These are phyloP conservation scores for Botrylloides violaceus DNA, from an alignment of 23 tunicate genomes.

Conservation along the genomic window DNA sequence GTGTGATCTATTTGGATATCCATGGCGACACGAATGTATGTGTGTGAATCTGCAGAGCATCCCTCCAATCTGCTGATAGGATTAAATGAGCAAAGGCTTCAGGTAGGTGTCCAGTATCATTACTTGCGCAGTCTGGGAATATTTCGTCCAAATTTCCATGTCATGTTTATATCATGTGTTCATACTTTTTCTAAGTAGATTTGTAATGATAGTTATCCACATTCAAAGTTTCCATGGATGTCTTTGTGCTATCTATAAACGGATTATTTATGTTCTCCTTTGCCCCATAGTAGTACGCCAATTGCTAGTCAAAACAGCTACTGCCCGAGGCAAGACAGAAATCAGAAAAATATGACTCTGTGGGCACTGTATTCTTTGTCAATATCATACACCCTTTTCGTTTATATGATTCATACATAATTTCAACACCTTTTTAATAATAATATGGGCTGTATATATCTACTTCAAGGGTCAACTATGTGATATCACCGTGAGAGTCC, in stretches of 20 bases:
- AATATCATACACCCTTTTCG: neutral
- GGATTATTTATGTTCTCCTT: neutral
- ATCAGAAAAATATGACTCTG: neutral
- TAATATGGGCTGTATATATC: neutral
- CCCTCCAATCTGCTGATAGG: slow-evolving; percentile 55
- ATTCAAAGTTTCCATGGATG: too few species aligned
- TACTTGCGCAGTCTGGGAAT: neutral
- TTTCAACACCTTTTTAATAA: neutral
- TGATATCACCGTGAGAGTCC: slow-evolving; percentile 83
- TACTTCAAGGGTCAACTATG: slow-evolving; percentile 62
- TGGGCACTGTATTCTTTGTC: neutral
- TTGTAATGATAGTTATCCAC: too few species aligned
- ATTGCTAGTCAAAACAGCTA: neutral
- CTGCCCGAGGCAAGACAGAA: neutral
- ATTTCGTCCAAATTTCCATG: neutral
- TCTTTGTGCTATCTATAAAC: neutral
- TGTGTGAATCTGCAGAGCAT: slow-evolving; percentile 83
- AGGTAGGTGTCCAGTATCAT: slow-evolving; percentile 22
- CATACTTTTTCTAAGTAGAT: too few species aligned
- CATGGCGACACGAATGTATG: slow-evolving; percentile 91
- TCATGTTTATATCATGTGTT: neutral
- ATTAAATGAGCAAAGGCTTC: slow-evolving; percentile 80
- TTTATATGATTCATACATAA: neutral
- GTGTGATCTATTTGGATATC: neutral
- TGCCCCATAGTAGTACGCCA: neutral